Percentiles rank a stretch among this genome's conserved stretches.
These are phyloP conservation scores for Neostethus bicornis DNA, from an alignment of 2,797 vertebrate genomes.

Conservation along the genomic window DNA sequence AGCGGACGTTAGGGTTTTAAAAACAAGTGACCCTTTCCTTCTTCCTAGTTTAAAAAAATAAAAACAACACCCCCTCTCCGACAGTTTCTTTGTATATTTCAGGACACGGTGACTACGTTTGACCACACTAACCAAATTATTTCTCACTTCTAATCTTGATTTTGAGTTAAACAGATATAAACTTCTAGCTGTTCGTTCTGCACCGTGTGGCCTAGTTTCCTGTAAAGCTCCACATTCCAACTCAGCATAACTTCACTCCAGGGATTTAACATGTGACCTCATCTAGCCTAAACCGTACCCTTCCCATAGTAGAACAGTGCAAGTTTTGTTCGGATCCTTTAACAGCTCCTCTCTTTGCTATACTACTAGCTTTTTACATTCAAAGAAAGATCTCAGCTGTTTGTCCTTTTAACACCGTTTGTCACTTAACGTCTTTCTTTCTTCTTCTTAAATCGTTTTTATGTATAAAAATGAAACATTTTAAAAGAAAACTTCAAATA, in stretches of 20 bases:
- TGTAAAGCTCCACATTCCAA: conserved; percentile 65
- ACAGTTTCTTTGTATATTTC: neutral
- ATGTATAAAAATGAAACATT: neutral
- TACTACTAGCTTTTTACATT: conserved; percentile 10
- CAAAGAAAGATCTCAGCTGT: neutral
- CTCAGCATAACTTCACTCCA: conserved; percentile 46
- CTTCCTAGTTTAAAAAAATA: too few relatives aligned
- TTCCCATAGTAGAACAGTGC: conserved; percentile 38
- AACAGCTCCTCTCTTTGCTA: conserved; percentile 10
- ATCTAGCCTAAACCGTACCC: conserved; percentile 43
- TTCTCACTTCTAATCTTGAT: conserved; percentile 3
- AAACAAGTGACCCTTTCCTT: too few relatives aligned
- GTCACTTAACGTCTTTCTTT: neutral
- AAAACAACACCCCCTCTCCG: neutral
- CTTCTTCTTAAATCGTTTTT: conserved; percentile 14
- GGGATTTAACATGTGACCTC: conserved; percentile 64
- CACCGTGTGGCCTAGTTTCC: conserved; percentile 65
- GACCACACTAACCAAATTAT: conserved; percentile 1
- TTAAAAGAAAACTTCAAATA: neutral
- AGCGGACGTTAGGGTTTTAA: too few relatives aligned
- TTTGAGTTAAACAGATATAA: conserved; percentile 22
- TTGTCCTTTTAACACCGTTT: conserved; percentile 24
- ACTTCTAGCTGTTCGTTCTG: conserved; percentile 31
- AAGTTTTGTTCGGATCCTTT: conserved; percentile 30
- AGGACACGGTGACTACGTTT: neutral